A percentile compares a stretch with the other conserved stretches of the same genome.
Conservation (phyloP, 2,113 vertebrate species). For the Lagopus muta region DNA sequence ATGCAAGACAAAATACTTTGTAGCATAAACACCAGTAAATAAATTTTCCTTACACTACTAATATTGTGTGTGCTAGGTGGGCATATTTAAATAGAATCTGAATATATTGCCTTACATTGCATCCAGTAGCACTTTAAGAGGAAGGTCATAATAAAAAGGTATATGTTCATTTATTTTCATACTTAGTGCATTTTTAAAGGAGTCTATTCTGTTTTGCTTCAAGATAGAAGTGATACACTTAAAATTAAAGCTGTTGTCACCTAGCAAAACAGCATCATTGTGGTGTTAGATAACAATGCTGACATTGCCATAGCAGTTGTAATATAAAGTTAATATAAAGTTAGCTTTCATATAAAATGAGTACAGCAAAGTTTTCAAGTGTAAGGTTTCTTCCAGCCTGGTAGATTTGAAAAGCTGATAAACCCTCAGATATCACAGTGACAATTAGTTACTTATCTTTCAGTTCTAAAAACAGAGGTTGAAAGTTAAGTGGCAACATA, state of each 20-base stretch:
- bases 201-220: not conserved
- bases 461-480: slow-evolving; percentile 65
- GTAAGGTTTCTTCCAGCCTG: slow-evolving; percentile 11
- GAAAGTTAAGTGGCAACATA: slow-evolving; percentile 75
- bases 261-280: not conserved
- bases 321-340: slow-evolving; percentile 10
- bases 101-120: not conserved
- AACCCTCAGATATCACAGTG: slow-evolving; percentile 41
- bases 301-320: not conserved
- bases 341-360: slow-evolving; percentile 17
- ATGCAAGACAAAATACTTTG: not conserved
- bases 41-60: not conserved
- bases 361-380: slow-evolving; percentile 20
- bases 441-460: slow-evolving; percentile 77
- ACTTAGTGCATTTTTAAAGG: not conserved
- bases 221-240: not conserved
- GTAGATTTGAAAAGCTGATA: slow-evolving; percentile 58
- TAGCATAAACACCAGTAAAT: not conserved
- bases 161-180: not conserved
- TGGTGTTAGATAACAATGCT: not conserved
- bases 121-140: not conserved
- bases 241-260: not conserved
- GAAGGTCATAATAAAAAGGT: not conserved
- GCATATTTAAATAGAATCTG: not conserved
- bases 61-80: not conserved